Conservation (phyloP, 2,113 vertebrate genomes). For the Upupa epops region DNA sequence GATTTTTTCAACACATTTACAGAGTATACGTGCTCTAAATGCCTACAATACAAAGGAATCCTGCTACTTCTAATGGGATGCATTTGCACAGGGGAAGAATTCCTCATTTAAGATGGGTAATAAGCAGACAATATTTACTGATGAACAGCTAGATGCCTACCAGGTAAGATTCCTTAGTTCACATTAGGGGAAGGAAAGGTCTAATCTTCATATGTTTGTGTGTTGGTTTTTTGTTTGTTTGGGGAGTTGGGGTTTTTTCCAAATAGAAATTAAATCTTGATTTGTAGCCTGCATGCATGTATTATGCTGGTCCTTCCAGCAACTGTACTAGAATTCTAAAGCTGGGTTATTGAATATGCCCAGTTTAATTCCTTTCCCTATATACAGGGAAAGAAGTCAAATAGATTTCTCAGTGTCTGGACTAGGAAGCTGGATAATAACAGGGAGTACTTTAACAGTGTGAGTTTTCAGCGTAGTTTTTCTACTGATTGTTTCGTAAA, state of each 20-base stretch:
- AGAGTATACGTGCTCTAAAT: slow-evolving; percentile 76
- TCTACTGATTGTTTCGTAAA: not conserved
- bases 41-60: slow-evolving; percentile 76
- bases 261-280: not conserved
- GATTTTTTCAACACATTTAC: slow-evolving; percentile 50
- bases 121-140: slow-evolving; percentile 96
- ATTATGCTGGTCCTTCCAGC: not conserved
- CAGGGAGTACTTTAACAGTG: not conserved
- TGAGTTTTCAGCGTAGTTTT: not conserved
- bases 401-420: not conserved
- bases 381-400: not conserved
- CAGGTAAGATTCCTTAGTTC: slow-evolving; percentile 78
- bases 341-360: not conserved
- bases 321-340: not conserved
- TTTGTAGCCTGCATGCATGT: not conserved
- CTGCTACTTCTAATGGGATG: slow-evolving; percentile 80
- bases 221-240: not conserved
- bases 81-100: slow-evolving; percentile 75
- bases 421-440: not conserved
- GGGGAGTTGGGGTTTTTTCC: not conserved
- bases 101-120: slow-evolving; percentile 89
- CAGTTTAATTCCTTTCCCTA: not conserved
- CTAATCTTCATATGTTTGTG: not conserved
- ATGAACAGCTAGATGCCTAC: slow-evolving; percentile 94
- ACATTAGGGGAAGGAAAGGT: not conserved